Evolutionary conservation across 2,888 invertebrate genomes (phyloP).

Genomic region (Chromoteleia sp.): DNA sequence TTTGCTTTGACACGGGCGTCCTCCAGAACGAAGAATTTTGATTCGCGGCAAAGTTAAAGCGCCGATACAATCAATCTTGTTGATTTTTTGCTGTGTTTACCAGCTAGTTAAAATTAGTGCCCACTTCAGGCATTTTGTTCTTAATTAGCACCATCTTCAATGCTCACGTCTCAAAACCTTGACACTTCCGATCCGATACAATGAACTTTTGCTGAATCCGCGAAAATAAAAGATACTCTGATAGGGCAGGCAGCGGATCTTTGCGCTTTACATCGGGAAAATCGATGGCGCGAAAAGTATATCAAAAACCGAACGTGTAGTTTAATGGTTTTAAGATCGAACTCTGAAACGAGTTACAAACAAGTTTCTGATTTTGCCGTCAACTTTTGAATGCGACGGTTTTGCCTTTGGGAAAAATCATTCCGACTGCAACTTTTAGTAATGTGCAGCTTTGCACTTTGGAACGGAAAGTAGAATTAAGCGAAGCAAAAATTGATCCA

Average conservation of each 20-base stretch:
- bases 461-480: slow-evolving; percentile 2
- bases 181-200: slow-evolving; percentile 48
- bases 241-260: slow-evolving; percentile 72
- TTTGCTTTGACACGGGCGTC: too few species aligned
- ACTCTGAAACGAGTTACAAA: slow-evolving; percentile 21
- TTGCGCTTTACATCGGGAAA: slow-evolving; percentile 37
- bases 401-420: slow-evolving; percentile 17
- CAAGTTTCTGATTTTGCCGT: slow-evolving; percentile 17
- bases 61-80: slow-evolving; percentile 47
- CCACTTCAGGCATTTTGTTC: slow-evolving; percentile 47
- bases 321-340: slow-evolving; percentile 30
- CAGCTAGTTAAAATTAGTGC: slow-evolving; percentile 59
- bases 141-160: slow-evolving; percentile 52
- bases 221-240: slow-evolving; percentile 72
- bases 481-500: background rate
- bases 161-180: slow-evolving; percentile 50
- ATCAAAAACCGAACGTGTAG: slow-evolving; percentile 22
- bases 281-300: slow-evolving; percentile 47
- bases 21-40: slow-evolving; percentile 3
- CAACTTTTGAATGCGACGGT: slow-evolving; percentile 12
- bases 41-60: slow-evolving; percentile 30
- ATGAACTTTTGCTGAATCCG: slow-evolving; percentile 70
- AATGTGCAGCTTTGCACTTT: slow-evolving; percentile 10
- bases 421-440: slow-evolving; percentile 3
- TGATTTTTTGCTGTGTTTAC: slow-evolving; percentile 68